Conservation (phyloP, 2,888 invertebrate species). For the Thysanoteuthis rhombus region DNA sequence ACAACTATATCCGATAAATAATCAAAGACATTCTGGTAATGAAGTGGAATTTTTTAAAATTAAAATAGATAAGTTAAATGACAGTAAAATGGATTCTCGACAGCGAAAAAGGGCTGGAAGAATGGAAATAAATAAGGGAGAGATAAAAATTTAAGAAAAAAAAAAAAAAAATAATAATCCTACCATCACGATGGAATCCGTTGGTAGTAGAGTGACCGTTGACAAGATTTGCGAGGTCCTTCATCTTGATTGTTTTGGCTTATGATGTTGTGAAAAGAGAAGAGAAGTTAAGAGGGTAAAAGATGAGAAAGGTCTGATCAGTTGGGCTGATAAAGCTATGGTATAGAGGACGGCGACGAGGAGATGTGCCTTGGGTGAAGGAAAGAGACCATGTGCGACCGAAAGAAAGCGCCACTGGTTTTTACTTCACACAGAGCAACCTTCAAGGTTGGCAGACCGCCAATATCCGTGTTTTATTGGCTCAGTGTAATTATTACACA, state of each 20-base stretch:
- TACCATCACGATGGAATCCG: neutral
- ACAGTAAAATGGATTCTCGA: no score
- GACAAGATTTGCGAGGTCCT: neutral
- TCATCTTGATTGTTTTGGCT: neutral
- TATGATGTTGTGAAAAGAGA: no score
- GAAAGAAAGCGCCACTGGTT: neutral
- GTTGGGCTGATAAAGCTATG: neutral
- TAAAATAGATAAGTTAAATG: no score
- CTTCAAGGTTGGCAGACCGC: neutral
- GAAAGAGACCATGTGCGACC: neutral
- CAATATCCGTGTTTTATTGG: neutral
- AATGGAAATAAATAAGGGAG: neutral
- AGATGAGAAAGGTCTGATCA: neutral
- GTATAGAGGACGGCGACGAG: neutral
- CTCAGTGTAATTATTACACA: neutral
- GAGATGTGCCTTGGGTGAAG: neutral
- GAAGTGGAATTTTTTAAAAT: no score
- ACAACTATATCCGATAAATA: no score
- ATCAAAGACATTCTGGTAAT: no score
- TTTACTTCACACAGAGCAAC: neutral
- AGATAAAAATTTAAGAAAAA: no score
- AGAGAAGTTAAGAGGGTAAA: no score
- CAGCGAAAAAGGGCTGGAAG: neutral
- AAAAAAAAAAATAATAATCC: neutral
- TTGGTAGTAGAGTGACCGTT: neutral